Percentiles rank a stretch among this genome's conserved stretches.
These are phyloP conservation scores for Dendrocincla tyrannina DNA, from an alignment of 2,797 vertebrate species.

Conservation along the genomic window DNA sequence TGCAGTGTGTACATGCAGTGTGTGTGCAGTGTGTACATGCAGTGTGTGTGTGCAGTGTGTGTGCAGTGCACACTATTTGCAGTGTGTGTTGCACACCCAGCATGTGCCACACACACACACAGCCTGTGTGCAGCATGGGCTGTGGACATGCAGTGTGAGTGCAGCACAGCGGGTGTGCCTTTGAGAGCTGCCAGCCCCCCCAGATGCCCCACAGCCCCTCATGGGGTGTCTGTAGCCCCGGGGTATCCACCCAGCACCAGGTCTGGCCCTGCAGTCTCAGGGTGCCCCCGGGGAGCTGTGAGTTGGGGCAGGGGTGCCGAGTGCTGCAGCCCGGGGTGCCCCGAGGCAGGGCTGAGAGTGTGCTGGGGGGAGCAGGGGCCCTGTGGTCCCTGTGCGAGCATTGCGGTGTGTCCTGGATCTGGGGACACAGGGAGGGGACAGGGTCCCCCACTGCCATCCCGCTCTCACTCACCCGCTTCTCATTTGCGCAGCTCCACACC, in stretches of 20 bases:
- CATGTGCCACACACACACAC: too few species aligned
- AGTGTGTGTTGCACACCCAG: not conserved
- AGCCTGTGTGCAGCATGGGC: not conserved
- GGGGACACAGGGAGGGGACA: not conserved
- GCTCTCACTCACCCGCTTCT: conserved; percentile 33
- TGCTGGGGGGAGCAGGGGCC: not conserved
- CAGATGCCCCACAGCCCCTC: accelerated
- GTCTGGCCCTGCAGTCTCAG: not conserved
- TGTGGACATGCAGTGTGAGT: accelerated
- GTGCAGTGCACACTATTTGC: not conserved
- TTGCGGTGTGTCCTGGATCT: not conserved
- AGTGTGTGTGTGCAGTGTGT: not conserved
- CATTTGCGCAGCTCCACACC: conserved; percentile 52
- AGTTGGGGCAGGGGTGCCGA: not conserved
- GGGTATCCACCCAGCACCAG: accelerated
- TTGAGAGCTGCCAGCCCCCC: not conserved
- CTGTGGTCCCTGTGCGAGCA: not conserved
- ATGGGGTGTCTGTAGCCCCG: accelerated
- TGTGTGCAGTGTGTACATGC: too few species aligned
- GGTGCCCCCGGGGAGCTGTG: accelerated
- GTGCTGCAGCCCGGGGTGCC: not conserved
- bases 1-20: too few species aligned
- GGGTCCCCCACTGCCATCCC: not conserved
- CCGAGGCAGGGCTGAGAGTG: accelerated
- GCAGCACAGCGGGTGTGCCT: accelerated